These are phyloP conservation scores for Oreotrochilus melanogaster DNA, from an alignment of 2,113 vertebrate genomes.

Conservation along the genomic window DNA sequence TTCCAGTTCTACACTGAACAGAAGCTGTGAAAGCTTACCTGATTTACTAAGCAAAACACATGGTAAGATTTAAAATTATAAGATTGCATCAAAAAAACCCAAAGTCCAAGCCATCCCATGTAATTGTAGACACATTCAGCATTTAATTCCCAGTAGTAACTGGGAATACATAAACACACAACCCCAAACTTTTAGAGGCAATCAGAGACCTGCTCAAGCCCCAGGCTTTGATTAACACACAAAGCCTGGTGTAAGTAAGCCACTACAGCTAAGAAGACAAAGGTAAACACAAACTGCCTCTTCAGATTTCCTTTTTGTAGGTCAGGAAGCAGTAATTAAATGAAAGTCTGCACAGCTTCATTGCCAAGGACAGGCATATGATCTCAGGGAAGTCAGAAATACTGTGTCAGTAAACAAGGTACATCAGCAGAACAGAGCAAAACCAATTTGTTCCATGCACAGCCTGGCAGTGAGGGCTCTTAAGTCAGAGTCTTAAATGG, in stretches of 20 bases:
- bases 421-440: not conserved
- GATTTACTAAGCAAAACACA: not conserved
- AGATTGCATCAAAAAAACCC: not conserved
- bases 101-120: not conserved
- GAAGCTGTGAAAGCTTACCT: not conserved
- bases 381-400: not conserved
- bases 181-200: not conserved
- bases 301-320: not conserved
- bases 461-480: not conserved
- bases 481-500: not conserved
- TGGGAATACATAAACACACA: not conserved
- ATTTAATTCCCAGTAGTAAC: not conserved
- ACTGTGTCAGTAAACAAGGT: not conserved
- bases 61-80: not conserved
- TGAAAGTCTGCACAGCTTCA: not conserved
- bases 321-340: not conserved
- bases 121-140: not conserved
- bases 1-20: not conserved
- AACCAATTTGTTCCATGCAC: fast-evolving
- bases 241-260: too few species aligned
- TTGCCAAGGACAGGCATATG: not conserved
- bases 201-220: not conserved
- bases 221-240: not conserved
- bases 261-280: not conserved
- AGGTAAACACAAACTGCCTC: not conserved